phyloP scores from a whole-genome alignment of 2,888 invertebrate species.

The Baccha elongata region DNA sequence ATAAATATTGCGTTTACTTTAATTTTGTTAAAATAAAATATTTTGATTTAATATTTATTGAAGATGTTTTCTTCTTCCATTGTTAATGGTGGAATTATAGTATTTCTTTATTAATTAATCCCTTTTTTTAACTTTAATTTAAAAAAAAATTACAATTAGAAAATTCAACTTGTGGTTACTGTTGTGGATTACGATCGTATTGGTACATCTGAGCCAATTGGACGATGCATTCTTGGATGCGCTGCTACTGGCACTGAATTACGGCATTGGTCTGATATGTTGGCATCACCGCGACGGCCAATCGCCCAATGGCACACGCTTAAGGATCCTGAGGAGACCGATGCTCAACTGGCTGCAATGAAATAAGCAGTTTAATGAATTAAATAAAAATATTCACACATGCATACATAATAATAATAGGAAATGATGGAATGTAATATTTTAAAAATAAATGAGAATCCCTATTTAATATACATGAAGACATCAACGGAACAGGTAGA shows the following conservation, averaged over 20 bases:
- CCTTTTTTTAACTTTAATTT: neutral
- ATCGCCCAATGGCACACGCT: slow-evolving; percentile 99
- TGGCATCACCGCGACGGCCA: slow-evolving; percentile 99
- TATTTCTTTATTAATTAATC: slow-evolving; percentile 46
- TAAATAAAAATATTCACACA: slow-evolving; percentile 7
- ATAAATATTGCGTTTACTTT: slow-evolving; percentile 14
- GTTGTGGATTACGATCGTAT: slow-evolving; percentile 99
- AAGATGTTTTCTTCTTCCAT: slow-evolving; percentile 23
- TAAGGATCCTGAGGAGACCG: slow-evolving; percentile 95
- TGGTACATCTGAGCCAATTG: slow-evolving; percentile 99
- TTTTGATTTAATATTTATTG: slow-evolving; percentile 30
- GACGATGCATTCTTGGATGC: slow-evolving; percentile 97
- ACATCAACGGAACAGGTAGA: slow-evolving; percentile 70
- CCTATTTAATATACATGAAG: slow-evolving; percentile 29
- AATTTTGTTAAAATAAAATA: slow-evolving; percentile 1
- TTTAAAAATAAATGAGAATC: slow-evolving; percentile 40
- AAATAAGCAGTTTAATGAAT: slow-evolving; percentile 60
- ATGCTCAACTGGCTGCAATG: slow-evolving; percentile 82
- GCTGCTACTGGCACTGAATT: slow-evolving; percentile 99
- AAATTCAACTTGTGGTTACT: slow-evolving; percentile 99
- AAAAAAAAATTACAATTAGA: slow-evolving; percentile 84
- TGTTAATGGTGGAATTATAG: slow-evolving; percentile 11
- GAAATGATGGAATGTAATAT: slow-evolving; percentile 64
- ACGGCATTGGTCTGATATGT: slow-evolving; percentile 99
- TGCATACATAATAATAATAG: slow-evolving; percentile 27